phyloP scores from a whole-genome alignment of 2,113 vertebrate genomes.

The Crotophaga sulcirostris region DNA sequence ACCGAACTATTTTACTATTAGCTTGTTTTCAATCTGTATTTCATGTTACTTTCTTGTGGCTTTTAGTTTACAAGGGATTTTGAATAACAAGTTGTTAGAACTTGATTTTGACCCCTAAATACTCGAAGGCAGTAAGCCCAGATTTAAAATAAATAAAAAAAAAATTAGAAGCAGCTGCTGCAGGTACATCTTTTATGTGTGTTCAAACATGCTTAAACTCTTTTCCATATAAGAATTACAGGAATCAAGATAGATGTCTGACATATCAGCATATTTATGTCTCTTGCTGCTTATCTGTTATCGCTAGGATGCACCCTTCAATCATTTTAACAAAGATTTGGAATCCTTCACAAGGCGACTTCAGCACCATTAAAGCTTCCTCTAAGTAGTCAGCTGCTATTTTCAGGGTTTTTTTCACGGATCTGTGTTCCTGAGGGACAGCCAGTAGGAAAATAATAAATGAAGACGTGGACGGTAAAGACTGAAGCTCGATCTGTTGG shows the following conservation, averaged over 20 bases:
- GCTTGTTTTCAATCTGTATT: too few species aligned
- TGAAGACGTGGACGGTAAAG: background rate
- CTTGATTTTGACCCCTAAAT: background rate
- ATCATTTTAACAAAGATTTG: background rate
- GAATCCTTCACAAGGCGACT: constrained; percentile 36
- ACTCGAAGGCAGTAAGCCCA: background rate
- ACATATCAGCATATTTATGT: background rate
- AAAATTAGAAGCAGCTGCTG: background rate
- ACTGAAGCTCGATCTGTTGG: background rate
- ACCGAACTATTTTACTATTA: background rate
- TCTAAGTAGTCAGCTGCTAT: constrained; percentile 42
- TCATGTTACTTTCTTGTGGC: background rate
- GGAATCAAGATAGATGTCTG: background rate
- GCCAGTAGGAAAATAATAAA: background rate
- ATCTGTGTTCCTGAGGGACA: background rate
- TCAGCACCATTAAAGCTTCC: constrained; percentile 22
- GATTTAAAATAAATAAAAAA: too few species aligned
- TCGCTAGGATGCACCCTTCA: background rate
- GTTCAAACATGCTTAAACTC: background rate
- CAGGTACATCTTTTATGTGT: background rate
- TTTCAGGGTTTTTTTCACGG: background rate
- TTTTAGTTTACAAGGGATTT: background rate
- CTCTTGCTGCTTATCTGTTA: background rate
- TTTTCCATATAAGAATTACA: background rate
- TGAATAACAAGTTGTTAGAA: background rate